phyloP scores from a whole-genome alignment of 2,113 vertebrate genomes.

The Trematomus loennbergii region DNA sequence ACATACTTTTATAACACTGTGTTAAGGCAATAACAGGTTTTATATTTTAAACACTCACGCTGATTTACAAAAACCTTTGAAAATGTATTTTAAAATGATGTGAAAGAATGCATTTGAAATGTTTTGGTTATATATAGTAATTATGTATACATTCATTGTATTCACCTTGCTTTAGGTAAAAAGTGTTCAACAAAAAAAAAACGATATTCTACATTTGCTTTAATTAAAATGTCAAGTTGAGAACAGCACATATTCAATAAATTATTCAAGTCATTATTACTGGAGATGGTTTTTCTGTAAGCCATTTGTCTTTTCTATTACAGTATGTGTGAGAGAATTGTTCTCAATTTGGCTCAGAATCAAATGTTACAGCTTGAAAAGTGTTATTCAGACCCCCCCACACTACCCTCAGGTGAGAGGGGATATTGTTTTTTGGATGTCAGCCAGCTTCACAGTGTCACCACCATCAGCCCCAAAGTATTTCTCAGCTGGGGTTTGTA shows the following conservation, averaged over 20 bases:
- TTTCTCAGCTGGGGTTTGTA: constrained; percentile 26
- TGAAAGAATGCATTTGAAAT: no score
- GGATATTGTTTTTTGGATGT: constrained; percentile 10
- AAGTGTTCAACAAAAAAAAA: neutral
- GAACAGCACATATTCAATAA: no score
- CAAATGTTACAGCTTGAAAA: neutral
- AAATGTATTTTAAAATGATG: no score
- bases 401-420: neutral
- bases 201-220: neutral
- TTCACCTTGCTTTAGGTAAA: neutral
- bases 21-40: neutral
- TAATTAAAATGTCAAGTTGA: neutral
- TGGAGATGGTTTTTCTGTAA: neutral
- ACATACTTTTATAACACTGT: neutral
- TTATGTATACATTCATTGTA: no score
- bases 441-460: constrained; percentile 6
- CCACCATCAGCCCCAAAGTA: constrained; percentile 21
- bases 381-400: neutral
- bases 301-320: neutral
- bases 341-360: neutral
- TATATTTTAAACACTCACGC: neutral
- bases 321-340: neutral
- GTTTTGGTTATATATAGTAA: no score
- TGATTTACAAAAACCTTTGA: no score
- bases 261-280: neutral